A percentile compares a stretch with the other conserved stretches of the same genome.
These are phyloP conservation scores for Strix uralensis DNA, from an alignment of 2,113 vertebrate genomes.

Conservation along the genomic window DNA sequence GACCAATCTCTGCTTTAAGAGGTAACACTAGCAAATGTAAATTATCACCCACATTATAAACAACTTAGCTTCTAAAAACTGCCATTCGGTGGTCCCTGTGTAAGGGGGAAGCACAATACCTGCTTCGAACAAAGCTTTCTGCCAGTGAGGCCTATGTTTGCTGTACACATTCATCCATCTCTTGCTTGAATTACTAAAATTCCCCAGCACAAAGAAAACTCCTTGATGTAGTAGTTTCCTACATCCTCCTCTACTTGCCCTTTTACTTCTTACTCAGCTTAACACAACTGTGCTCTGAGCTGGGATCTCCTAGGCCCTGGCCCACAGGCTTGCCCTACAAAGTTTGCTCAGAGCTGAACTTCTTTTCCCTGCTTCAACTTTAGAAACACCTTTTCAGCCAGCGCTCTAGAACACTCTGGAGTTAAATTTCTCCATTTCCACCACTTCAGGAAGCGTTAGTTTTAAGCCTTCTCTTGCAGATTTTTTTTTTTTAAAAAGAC, in stretches of 20 bases:
- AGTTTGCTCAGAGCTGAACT: background rate
- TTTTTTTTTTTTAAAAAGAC: background rate
- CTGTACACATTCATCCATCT: background rate
- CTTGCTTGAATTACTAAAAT: background rate
- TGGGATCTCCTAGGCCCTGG: background rate
- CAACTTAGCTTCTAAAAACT: background rate
- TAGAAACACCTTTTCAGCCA: background rate
- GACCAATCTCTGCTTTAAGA: background rate
- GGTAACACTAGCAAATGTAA: background rate
- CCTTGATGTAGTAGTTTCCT: background rate
- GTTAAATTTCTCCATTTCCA: background rate
- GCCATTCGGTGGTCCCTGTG: background rate
- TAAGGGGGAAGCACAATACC: accelerated
- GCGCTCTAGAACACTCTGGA: background rate
- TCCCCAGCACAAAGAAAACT: background rate
- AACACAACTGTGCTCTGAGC: background rate
- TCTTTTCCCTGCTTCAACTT: too few species aligned
- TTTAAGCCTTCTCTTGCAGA: background rate
- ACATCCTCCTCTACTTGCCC: background rate
- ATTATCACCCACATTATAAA: too few species aligned
- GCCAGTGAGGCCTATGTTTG: accelerated
- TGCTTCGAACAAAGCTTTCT: background rate
- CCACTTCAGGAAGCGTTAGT: background rate
- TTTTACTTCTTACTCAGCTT: background rate
- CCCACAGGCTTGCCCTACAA: background rate